Conservation (phyloP, 2,113 vertebrate species). For the Psilopogon haemacephalus region DNA sequence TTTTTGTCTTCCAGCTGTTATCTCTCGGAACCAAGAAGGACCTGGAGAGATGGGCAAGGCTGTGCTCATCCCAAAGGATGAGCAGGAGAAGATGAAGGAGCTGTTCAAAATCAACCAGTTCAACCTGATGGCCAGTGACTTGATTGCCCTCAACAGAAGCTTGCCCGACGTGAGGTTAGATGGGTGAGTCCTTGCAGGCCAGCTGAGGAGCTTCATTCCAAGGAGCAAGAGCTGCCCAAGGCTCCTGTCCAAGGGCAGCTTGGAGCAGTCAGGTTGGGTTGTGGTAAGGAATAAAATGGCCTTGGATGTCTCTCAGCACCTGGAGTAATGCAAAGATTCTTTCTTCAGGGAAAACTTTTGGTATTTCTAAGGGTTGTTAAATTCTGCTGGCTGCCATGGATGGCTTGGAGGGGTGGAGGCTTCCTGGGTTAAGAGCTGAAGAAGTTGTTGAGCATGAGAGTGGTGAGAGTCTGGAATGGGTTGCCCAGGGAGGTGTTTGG, state of each 20-base stretch:
- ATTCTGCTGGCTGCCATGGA: too few relatives aligned
- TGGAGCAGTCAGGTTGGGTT: not conserved
- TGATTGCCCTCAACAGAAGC: slow-evolving; percentile 95
- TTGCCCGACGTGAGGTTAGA: slow-evolving; percentile 95
- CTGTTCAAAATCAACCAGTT: slow-evolving; percentile 99
- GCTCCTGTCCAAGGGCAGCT: not conserved
- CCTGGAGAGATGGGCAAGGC: slow-evolving; percentile 98
- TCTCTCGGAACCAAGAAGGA: slow-evolving; percentile 91
- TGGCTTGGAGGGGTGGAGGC: too few relatives aligned
- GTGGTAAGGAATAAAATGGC: not conserved
- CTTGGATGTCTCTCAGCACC: not conserved
- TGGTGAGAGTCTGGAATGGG: too few relatives aligned
- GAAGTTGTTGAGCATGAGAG: too few relatives aligned
- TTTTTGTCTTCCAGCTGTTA: slow-evolving; percentile 83
- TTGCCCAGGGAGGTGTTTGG: too few relatives aligned
- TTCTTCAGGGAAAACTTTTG: not conserved
- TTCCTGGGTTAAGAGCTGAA: too few relatives aligned
- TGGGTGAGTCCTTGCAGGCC: slow-evolving; percentile 79
- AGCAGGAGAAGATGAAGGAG: slow-evolving; percentile 98
- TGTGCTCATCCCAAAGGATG: slow-evolving; percentile 89
- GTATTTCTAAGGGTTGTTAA: too few relatives aligned
- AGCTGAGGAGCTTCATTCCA: not conserved
- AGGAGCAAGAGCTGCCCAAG: not conserved
- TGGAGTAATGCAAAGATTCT: not conserved
- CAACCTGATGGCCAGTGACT: slow-evolving; percentile 97